These are phyloP conservation scores for Thecophora atra DNA, from an alignment of 2,888 invertebrate genomes.

Conservation along the genomic window DNA sequence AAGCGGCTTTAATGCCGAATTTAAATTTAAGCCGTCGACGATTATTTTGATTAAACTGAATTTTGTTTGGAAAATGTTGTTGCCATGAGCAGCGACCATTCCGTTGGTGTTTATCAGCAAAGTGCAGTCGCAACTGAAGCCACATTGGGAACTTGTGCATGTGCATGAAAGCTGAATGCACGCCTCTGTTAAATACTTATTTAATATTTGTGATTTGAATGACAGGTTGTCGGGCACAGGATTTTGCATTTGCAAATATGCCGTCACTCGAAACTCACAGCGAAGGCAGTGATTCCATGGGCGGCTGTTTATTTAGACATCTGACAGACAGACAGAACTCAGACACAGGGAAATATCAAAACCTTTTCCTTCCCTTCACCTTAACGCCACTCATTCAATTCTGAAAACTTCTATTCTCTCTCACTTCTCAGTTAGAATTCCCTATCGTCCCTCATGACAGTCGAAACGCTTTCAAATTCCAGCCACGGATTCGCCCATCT, in stretches of 20 bases:
- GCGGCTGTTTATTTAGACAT: conserved; percentile 8
- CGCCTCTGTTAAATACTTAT: conserved; percentile 35
- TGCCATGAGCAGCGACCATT: conserved; percentile 21
- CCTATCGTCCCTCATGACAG: too few relatives aligned
- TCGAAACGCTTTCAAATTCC: too few relatives aligned
- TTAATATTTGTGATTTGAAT: conserved; percentile 57
- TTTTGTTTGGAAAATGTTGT: neutral
- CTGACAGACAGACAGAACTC: too few relatives aligned
- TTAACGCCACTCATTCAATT: too few relatives aligned
- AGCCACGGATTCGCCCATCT: too few relatives aligned
- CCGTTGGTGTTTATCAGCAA: conserved; percentile 25
- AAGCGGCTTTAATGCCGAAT: too few relatives aligned
- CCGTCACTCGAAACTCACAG: conserved; percentile 40
- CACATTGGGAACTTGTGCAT: neutral
- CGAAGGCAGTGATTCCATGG: conserved; percentile 13
- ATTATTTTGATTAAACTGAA: conserved; percentile 12
- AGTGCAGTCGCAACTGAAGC: conserved; percentile 29
- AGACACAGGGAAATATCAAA: too few relatives aligned
- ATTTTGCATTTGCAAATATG: conserved; percentile 47
- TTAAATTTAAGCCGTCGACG: too few relatives aligned
- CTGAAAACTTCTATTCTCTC: neutral
- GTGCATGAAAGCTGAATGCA: neutral
- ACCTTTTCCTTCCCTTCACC: too few relatives aligned
- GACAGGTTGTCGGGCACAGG: conserved; percentile 59
- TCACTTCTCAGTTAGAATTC: too few relatives aligned